A percentile compares a stretch with the other conserved stretches of the same genome.
Evolutionary conservation across 2,113 vertebrate genomes (phyloP).

Genomic region (Acrocephalus arundinaceus): DNA sequence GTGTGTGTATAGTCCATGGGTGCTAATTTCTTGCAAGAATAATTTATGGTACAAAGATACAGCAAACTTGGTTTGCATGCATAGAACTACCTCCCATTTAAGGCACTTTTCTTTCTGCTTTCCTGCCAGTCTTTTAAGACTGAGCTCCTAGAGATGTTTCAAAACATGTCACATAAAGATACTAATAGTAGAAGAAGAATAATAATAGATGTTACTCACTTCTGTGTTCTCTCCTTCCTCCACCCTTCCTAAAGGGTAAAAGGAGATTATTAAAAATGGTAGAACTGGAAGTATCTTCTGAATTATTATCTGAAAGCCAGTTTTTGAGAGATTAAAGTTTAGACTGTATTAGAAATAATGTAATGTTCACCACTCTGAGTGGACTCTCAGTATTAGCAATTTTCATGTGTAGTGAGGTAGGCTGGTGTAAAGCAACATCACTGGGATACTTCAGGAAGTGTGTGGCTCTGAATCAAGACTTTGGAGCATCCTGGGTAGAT

Average conservation of each 20-base stretch:
- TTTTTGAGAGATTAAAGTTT: not conserved
- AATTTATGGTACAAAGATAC: not conserved
- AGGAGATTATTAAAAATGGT: not conserved
- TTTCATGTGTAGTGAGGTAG: not conserved
- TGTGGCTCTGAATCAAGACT: not conserved
- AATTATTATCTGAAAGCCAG: not conserved
- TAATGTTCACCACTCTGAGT: not conserved
- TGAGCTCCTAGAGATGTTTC: not conserved
- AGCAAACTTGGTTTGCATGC: not conserved
- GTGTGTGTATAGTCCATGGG: not conserved
- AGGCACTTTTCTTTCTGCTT: not conserved
- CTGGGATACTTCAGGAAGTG: not conserved
- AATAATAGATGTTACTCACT: not conserved
- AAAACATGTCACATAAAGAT: not conserved
- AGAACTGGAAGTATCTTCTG: not conserved
- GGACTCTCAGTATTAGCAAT: not conserved
- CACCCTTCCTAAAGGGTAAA: not conserved
- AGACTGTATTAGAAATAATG: not conserved
- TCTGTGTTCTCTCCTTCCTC: not conserved
- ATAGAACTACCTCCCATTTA: not conserved
- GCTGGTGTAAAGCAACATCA: not conserved
- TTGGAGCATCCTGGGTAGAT: not conserved
- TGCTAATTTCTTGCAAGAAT: not conserved
- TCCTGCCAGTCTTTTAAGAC: not conserved
- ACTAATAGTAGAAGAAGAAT: not conserved